A percentile compares a stretch with the other conserved stretches of the same genome.
phyloP scores from a whole-genome alignment of 2,797 vertebrate genomes.

The Acanthurus lineatus region DNA sequence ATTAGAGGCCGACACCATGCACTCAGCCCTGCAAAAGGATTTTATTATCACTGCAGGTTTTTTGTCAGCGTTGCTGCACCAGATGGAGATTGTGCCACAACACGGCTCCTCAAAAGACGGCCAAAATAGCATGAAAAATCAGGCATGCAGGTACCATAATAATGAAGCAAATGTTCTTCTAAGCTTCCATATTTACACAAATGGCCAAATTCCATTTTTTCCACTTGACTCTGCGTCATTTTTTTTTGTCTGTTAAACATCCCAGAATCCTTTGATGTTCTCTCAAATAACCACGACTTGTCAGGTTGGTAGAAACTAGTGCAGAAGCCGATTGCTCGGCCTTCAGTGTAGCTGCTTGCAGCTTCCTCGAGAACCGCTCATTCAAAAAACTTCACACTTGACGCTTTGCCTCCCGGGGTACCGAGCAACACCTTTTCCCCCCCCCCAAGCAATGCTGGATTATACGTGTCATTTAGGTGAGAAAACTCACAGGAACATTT shows the following conservation, averaged over 20 bases:
- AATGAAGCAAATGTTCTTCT: conserved; percentile 30
- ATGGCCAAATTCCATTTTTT: neutral
- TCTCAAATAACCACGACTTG: conserved; percentile 51
- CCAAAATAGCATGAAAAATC: conserved; percentile 51
- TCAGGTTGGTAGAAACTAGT: conserved; percentile 1
- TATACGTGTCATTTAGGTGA: too few relatives aligned
- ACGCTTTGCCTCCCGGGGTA: too few relatives aligned
- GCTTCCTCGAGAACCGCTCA: too few relatives aligned
- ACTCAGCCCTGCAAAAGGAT: conserved; percentile 70
- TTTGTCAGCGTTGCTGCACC: conserved; percentile 57
- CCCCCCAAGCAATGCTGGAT: too few relatives aligned
- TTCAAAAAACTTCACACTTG: too few relatives aligned
- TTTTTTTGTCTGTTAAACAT: conserved; percentile 7
- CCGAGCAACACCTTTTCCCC: too few relatives aligned
- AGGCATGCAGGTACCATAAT: conserved; percentile 6
- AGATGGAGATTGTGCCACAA: conserved; percentile 60
- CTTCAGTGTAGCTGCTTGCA: too few relatives aligned
- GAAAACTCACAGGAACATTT: too few relatives aligned
- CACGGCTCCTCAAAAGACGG: conserved; percentile 55
- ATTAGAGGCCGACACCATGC: conserved; percentile 69
- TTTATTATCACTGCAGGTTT: conserved; percentile 70
- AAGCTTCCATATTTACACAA: conserved; percentile 29
- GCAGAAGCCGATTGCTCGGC: too few relatives aligned
- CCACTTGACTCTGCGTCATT: conserved; percentile 21
- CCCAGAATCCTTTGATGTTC: neutral